Evolutionary conservation across 2,888 invertebrate species (phyloP), one percentile per base, ranked within the genome.

Genomic region (Plagiodera versicolora): DNA sequence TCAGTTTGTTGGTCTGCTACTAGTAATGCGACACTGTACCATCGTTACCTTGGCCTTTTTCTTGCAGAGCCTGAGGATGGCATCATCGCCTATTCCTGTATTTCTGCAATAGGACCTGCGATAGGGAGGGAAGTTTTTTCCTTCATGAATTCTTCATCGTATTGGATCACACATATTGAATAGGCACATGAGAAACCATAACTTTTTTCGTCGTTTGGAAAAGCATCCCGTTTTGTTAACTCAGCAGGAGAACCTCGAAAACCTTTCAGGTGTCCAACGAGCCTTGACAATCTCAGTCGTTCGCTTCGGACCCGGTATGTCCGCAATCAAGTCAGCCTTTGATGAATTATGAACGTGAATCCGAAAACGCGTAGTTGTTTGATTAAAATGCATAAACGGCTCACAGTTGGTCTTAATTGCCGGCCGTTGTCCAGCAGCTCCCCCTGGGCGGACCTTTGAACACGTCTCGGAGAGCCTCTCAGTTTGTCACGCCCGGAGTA

Each of bases 301-400:
- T 28, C 30, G 49, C 49, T n/a, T 24, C 16, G 49, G 14, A 8
- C 50, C 20, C 14, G 20, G 24, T 28, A n/a, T 19, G 19, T 50
- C 50, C 50, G 1, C 28, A 57, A 60, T 58, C 62, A 58, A 62
- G 58, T 32, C 45, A 44, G 52, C 66, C 66, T 72, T 72, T 72
- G 71, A 72, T 72, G 66, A 70, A 72, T 73, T 70, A 72, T 71
- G 66, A 72, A 73, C 60, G 56, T 57, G 65, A 61, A 65, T 67
- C 67, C 63, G 64, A 66, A 69, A 65, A 63, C 68, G 66, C 66
- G 64, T 66, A 64, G 71, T 70, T 71, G 72, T 74, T 72, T 75
- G 74, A 75, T 75, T 74, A 75, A 74, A 73, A 74, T 74, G 73
- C 71, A 74, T 74, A 75, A 75, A 74, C 70, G 73, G 67, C 70